Evolutionary conservation across 2,113 vertebrate genomes (phyloP), one percentile per base, ranked within the genome.

Genomic region (Opisthocomus hoazin): DNA sequence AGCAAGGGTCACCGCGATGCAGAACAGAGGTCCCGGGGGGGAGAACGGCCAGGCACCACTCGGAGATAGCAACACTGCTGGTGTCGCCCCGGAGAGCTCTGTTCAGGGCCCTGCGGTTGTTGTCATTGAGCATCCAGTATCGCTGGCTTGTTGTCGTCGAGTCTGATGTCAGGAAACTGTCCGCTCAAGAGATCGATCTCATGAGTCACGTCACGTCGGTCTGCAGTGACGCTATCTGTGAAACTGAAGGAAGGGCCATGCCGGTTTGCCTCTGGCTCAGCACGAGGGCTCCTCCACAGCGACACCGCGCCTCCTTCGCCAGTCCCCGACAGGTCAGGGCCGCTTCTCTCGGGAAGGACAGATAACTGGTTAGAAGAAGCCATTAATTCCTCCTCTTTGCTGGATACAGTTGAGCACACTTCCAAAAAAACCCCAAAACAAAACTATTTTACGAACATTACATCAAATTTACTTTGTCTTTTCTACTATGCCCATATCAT

Each of bases 161-260:
- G 24, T 22, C 8, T 78, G 60, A 57, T 51, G 34, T 56, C 69
- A 74, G 2, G 5, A 81, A 78, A 70, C 84, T 26, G 5, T 29
- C 29, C 4, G 2, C 3, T 8, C 41, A 8, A 15, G 51, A 75
- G 20, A 8, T 4, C 23, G 32, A 32, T 5, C 37, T 37, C 4
- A 20, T 32, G 61, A 88, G 48, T 53, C 70, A 30, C 4, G 0
- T 39, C 54, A 4, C 1, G 0, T 23, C 2, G 37, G 12, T 4
- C 37, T 63, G 5, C 23, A 21, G 73, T 12, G 76, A 29, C 3
- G 6, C 9, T 6, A 1, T 4, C 57, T 5, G 8, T 0, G 1
- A 46, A 76, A 69, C 18, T 0, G 0, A 27, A 26, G 43, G 45
- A 13, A 60, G 2, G 13, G 54, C 65, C 0, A 0, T 22, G 45